A percentile compares a stretch with the other conserved stretches of the same genome.
Conservation (phyloP, 2,797 vertebrate genomes). For the Pelodytes ibericus region DNA sequence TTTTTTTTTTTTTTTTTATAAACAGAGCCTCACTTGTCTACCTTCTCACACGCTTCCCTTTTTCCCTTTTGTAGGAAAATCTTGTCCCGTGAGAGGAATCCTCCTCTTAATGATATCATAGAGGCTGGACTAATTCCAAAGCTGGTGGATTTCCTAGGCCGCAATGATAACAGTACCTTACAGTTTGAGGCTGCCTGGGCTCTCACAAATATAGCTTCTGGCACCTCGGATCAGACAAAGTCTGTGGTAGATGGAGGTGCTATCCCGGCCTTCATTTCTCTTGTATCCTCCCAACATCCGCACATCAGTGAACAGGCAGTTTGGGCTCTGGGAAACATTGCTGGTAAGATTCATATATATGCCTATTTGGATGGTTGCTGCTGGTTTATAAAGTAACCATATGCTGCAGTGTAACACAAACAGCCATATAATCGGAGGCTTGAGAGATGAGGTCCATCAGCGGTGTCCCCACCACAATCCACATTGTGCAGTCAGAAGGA, state of each 20-base stretch:
- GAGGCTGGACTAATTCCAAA: conserved; percentile 79
- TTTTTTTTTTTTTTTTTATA: background rate
- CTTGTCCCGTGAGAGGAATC: conserved; percentile 80
- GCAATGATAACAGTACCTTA: conserved; percentile 69
- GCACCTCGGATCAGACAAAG: conserved; percentile 83
- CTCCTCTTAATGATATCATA: conserved; percentile 80
- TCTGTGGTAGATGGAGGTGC: conserved; percentile 86
- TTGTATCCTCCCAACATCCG: conserved; percentile 81
- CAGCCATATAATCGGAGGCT: too few relatives aligned
- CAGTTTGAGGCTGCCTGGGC: conserved; percentile 94
- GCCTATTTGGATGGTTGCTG: too few relatives aligned
- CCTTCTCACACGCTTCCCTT: too few relatives aligned
- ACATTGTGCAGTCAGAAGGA: too few relatives aligned
- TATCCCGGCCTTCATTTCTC: conserved; percentile 77
- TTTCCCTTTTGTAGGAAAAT: conserved; percentile 79
- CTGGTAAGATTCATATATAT: conserved; percentile 73
- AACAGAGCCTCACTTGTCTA: too few relatives aligned
- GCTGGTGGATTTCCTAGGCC: conserved; percentile 81
- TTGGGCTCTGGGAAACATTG: conserved; percentile 93
- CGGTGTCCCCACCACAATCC: too few relatives aligned
- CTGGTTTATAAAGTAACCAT: too few relatives aligned
- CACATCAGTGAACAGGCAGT: conserved; percentile 87
- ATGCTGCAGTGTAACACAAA: too few relatives aligned
- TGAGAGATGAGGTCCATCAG: too few relatives aligned
- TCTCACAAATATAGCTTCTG: conserved; percentile 89